A percentile compares a stretch with the other conserved stretches of the same genome.
These are phyloP conservation scores for Sander vitreus DNA, from an alignment of 2,113 vertebrate genomes.

Conservation along the genomic window DNA sequence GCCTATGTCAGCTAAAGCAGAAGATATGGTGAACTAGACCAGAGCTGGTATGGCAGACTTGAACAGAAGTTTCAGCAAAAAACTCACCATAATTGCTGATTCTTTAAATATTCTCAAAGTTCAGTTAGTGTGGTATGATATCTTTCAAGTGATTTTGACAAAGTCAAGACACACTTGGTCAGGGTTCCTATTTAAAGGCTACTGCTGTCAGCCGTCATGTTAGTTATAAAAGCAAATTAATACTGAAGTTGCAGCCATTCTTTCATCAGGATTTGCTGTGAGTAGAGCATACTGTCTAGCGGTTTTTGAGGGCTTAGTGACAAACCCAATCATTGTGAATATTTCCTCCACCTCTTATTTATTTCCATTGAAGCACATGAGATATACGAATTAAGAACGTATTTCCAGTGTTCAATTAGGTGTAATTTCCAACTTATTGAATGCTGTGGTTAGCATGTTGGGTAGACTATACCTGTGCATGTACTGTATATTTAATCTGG, in stretches of 20 bases:
- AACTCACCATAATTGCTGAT: neutral
- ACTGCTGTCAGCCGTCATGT: neutral
- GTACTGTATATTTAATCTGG: neutral
- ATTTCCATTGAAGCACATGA: neutral
- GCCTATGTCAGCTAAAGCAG: too few species aligned
- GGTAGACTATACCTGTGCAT: too few species aligned
- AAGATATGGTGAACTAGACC: neutral
- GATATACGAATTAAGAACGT: neutral
- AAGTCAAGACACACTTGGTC: constrained; percentile 8
- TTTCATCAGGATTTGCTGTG: neutral
- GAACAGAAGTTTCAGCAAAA: neutral
- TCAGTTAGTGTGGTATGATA: neutral
- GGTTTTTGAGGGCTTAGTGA: neutral
- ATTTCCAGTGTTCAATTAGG: neutral
- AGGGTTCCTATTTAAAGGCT: neutral
- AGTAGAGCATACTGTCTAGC: neutral
- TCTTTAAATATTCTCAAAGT: constrained; percentile 2
- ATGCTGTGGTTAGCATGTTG: too few species aligned
- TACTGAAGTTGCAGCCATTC: neutral
- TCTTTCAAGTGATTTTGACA: constrained; percentile 17
- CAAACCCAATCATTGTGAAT: neutral
- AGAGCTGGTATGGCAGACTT: neutral
- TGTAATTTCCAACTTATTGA: neutral
- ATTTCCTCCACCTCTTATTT: neutral
- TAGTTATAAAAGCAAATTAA: constrained; percentile 2